Percentiles rank a stretch among this genome's conserved stretches.
phyloP scores from a whole-genome alignment of 2,888 invertebrate genomes.

The Pedicia rivosa region DNA sequence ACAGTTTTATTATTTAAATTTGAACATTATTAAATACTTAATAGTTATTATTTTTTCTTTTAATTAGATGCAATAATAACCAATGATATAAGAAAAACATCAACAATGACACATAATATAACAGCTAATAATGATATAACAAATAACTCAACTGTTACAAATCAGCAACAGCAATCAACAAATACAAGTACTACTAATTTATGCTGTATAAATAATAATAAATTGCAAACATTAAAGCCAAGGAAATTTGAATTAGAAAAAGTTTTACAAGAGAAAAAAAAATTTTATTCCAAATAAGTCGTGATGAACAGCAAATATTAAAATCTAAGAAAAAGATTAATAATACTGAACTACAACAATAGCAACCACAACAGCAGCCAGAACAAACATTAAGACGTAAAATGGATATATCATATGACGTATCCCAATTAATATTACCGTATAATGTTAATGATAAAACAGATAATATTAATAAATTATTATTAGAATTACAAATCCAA shows the following conservation, averaged over 20 bases:
- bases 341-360: conserved; percentile 13
- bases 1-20: no score
- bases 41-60: no score
- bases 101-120: no score
- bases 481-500: conserved; percentile 13
- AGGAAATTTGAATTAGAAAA: conserved; percentile 26
- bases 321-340: conserved; percentile 10
- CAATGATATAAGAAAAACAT: no score
- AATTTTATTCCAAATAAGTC: conserved; percentile 24
- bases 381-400: conserved; percentile 20
- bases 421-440: conserved; percentile 10
- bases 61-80: no score
- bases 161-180: not conserved
- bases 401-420: conserved; percentile 14
- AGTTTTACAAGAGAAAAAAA: conserved; percentile 27
- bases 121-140: no score
- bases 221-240: conserved; percentile 22
- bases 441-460: conserved; percentile 3
- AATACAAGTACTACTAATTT: not conserved
- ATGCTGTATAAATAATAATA: conserved; percentile 10
- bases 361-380: not conserved
- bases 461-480: conserved; percentile 12
- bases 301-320: conserved; percentile 3
- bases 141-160: not conserved
- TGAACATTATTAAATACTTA: no score